A percentile compares a stretch with the other conserved stretches of the same genome.
These are phyloP conservation scores for Agonopterix subpropinquella DNA, from an alignment of 2,888 invertebrate species.

Conservation along the genomic window DNA sequence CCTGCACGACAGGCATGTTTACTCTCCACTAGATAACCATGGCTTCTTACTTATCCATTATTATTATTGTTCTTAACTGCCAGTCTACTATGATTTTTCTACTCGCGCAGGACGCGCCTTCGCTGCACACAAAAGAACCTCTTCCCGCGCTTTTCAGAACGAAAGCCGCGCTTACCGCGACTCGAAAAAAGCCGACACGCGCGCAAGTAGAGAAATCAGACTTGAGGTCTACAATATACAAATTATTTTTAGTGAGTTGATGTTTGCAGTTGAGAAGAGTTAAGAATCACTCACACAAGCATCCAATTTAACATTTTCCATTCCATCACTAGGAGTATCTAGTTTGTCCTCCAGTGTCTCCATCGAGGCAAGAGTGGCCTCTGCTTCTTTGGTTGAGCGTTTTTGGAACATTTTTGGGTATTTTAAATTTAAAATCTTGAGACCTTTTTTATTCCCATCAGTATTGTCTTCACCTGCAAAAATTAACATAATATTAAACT, in stretches of 20 bases:
- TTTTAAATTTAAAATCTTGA: conserved; percentile 34
- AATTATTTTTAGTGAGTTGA: background rate
- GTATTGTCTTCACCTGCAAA: conserved; percentile 28
- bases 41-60: too few relatives aligned
- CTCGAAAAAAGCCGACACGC: too few relatives aligned
- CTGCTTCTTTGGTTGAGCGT: conserved; percentile 70
- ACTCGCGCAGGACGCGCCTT: too few relatives aligned
- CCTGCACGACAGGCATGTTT: too few relatives aligned
- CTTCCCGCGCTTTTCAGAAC: too few relatives aligned
- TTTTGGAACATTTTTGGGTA: conserved; percentile 75
- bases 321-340: conserved; percentile 81
- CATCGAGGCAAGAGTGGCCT: conserved; percentile 86
- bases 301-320: conserved; percentile 83
- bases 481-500: background rate
- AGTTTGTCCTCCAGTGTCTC: conserved; percentile 87
- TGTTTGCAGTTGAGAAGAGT: background rate
- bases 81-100: too few relatives aligned
- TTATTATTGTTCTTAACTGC: too few relatives aligned
- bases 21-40: too few relatives aligned
- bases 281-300: conserved; percentile 48
- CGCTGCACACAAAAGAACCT: too few relatives aligned
- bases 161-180: too few relatives aligned
- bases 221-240: too few relatives aligned
- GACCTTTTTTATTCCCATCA: conserved; percentile 22
- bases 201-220: too few relatives aligned